A percentile compares a stretch with the other conserved stretches of the same genome.
Evolutionary conservation across 2,113 vertebrate genomes (phyloP).

Genomic region (Perca fluviatilis): DNA sequence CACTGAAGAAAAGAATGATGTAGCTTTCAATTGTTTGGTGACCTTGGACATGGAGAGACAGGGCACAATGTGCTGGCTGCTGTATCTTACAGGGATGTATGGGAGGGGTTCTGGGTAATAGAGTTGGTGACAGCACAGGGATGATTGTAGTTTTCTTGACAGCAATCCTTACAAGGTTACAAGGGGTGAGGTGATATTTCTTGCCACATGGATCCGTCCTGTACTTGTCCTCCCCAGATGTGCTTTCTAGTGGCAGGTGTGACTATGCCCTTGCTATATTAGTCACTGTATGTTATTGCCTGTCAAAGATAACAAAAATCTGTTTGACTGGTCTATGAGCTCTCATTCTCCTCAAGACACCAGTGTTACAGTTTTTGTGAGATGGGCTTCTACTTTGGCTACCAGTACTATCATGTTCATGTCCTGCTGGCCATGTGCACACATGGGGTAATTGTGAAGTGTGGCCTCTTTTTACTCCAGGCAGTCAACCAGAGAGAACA

Average conservation of each 20-base stretch:
- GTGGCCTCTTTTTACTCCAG: constrained; percentile 70
- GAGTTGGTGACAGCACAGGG: constrained; percentile 9
- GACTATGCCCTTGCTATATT: constrained; percentile 21
- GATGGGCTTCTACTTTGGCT: constrained; percentile 45
- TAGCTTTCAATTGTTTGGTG: neutral
- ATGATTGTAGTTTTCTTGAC: constrained; percentile 50
- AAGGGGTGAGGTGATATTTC: constrained; percentile 37
- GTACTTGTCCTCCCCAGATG: constrained; percentile 37
- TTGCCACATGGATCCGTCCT: constrained; percentile 2
- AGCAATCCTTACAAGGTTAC: constrained; percentile 40
- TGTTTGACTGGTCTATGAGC: constrained; percentile 6
- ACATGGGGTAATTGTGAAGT: constrained; percentile 61
- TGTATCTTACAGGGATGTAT: constrained; percentile 6
- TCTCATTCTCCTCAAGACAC: constrained; percentile 36
- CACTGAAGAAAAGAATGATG: neutral
- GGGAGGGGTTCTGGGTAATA: constrained; percentile 26
- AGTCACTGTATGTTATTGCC: constrained; percentile 27
- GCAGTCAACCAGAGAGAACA: constrained; percentile 64
- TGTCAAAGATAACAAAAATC: constrained; percentile 53
- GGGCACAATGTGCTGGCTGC: neutral
- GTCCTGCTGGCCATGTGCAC: constrained; percentile 48
- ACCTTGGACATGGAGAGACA: constrained; percentile 20
- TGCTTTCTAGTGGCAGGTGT: constrained; percentile 36
- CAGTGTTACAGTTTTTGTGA: constrained; percentile 27
- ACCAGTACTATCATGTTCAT: constrained; percentile 31